Evolutionary conservation across 2,113 vertebrate species (phyloP).

Genomic region (Brachyhypopomus gauderio): DNA sequence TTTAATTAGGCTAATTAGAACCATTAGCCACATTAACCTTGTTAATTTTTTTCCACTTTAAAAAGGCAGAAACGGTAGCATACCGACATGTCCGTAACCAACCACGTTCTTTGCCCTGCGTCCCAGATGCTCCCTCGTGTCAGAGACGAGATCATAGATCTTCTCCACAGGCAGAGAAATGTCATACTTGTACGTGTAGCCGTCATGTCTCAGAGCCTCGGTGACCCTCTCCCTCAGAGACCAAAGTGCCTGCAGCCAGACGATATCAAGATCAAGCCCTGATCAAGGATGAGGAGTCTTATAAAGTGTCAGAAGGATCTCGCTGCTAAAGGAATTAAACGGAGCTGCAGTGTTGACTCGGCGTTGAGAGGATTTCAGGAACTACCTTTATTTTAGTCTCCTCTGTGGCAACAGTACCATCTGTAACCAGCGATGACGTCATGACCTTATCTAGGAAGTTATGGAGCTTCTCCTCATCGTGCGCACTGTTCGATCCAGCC

Average conservation of each 20-base stretch:
- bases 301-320: no score
- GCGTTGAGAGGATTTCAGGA: background rate
- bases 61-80: constrained; percentile 54
- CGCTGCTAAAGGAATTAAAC: background rate
- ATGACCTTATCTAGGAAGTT: constrained; percentile 81
- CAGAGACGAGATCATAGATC: constrained; percentile 86
- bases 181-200: constrained; percentile 91
- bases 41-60: no score
- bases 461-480: constrained; percentile 88
- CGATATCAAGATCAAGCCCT: no score
- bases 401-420: constrained; percentile 87
- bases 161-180: constrained; percentile 85
- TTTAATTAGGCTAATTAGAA: no score
- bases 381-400: constrained; percentile 84
- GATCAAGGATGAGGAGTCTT: no score
- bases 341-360: background rate
- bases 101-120: constrained; percentile 81
- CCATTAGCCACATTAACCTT: no score
- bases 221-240: constrained; percentile 90
- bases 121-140: constrained; percentile 79
- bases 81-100: constrained; percentile 94
- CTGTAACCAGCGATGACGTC: constrained; percentile 76
- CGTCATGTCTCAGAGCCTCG: constrained; percentile 85
- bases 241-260: constrained; percentile 79
- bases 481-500: constrained; percentile 79